Base-by-base conservation (phyloP, 2,113 vertebrate species). In the Elephas maximus region DNA sequence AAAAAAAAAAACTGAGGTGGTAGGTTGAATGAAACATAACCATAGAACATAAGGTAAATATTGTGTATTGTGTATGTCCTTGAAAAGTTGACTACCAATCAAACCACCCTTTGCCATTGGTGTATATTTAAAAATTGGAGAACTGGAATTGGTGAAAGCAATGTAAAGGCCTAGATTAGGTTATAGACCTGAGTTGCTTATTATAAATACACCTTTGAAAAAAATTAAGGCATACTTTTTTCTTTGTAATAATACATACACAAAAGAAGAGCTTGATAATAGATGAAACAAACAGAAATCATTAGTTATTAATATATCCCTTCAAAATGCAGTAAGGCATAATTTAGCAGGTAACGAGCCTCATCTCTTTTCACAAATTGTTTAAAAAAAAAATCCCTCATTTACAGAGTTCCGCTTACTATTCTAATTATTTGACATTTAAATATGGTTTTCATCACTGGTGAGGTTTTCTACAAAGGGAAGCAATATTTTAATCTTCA, bases 321-420 rank as follows among this genome's bases (percentile, higher is more conserved):
- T 94, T 96, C 63, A 81, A 95, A 96, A 95, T 96, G 6, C 17
- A 97, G 44, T 81, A 93, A 94, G 48, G 86, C 95, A 77, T 96
- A 96, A 96, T 98, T 97, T 97, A 97, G 91, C 84, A 92, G 93
- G 94, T 88, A 95, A 96, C 2, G 30, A 97, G 33, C 37, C 88
- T 96, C 5, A 48, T 96, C 78, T 88, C 41, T 95, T 83, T 94
- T n/a, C 91, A 93, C 63, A 93, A 94, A 91, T 96, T 74, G 95
- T 88, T 96, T 73, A 77, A 71, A 45, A 96, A 80, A 93, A 91
- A 80, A 79, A 62, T 87, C 8, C 33, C 57, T 96, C 78, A 83
- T 90, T 96, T 96, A 63, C 24, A 96, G 63, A 86, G 82, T 53
- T 83, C 48, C 90, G 53, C 67, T 90, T 87, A 89, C 23, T 74